Percentiles rank a stretch among this genome's conserved stretches.
phyloP scores from a whole-genome alignment of 2,888 invertebrate genomes.

The Nasonia oneida region DNA sequence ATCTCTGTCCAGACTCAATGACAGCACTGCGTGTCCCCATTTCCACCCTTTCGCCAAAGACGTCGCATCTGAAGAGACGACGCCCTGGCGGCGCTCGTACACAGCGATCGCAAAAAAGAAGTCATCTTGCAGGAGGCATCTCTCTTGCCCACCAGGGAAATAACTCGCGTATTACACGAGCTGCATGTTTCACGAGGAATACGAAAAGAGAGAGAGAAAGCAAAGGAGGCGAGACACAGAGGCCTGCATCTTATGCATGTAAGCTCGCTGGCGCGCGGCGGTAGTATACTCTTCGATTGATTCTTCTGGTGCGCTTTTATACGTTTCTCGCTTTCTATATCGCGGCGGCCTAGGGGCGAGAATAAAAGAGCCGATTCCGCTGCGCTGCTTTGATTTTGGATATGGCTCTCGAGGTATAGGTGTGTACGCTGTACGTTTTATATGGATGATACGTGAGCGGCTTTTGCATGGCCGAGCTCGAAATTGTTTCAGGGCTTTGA shows the following conservation, averaged over 20 bases:
- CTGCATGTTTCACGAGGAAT: constrained; percentile 51
- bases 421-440: not conserved
- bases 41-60: not conserved
- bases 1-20: not conserved
- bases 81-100: constrained; percentile 12
- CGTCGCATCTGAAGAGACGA: constrained; percentile 32
- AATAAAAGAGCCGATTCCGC: constrained; percentile 8
- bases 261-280: not conserved
- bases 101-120: constrained; percentile 37
- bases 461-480: not conserved
- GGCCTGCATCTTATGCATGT: not conserved
- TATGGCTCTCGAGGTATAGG: not conserved
- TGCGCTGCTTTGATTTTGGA: constrained; percentile 42
- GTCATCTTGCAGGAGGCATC: constrained; percentile 36
- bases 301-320: not conserved
- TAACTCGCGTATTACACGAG: constrained; percentile 61
- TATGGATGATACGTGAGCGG: constrained; percentile 19
- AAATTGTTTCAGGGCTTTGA: constrained; percentile 34
- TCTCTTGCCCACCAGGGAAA: constrained; percentile 57
- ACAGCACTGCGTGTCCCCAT: not conserved
- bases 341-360: not conserved
- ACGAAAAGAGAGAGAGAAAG: not conserved
- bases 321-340: constrained; percentile 3
- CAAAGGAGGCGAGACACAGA: not conserved
- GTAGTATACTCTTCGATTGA: constrained; percentile 15